A percentile compares a stretch with the other conserved stretches of the same genome.
Evolutionary conservation across 2,888 invertebrate genomes (phyloP).

Genomic region (Sinodicranocentrus sp.): DNA sequence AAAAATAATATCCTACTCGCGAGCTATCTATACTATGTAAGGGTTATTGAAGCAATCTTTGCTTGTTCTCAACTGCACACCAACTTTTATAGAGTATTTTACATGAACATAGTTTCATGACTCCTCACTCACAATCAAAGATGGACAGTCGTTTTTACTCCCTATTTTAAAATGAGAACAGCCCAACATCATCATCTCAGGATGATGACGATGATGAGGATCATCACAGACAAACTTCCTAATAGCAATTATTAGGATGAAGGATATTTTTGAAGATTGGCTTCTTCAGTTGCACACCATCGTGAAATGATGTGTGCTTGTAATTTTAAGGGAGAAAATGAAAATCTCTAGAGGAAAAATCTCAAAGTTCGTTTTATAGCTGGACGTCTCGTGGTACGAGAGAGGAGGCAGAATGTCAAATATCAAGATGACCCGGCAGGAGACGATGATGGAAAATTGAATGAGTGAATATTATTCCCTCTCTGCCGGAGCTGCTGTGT

Average conservation of each 20-base stretch:
- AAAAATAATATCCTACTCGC: no score
- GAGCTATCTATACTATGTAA: no score
- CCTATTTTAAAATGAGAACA: neutral
- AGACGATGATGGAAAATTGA: conserved; percentile 51
- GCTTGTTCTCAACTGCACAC: no score
- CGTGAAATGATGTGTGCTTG: neutral
- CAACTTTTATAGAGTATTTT: neutral
- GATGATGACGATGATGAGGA: conserved; percentile 35
- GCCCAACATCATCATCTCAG: conserved; percentile 24
- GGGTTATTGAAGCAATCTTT: no score
- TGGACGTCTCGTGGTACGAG: conserved; percentile 29
- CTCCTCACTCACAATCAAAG: conserved; percentile 10
- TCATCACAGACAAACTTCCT: conserved; percentile 23
- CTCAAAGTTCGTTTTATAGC: neutral
- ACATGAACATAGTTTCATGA: neutral
- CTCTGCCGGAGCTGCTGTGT: conserved; percentile 5
- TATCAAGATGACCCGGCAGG: conserved; percentile 66
- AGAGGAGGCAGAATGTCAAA: conserved; percentile 47
- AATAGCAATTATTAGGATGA: conserved; percentile 53
- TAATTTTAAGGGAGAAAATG: conserved; percentile 22
- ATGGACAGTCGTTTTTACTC: neutral
- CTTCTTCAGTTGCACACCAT: conserved; percentile 52
- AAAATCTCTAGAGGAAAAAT: conserved; percentile 45
- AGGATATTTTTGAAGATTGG: conserved; percentile 49
- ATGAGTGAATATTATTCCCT: conserved; percentile 49